Evolutionary conservation across 2,797 vertebrate genomes (phyloP).

Genomic region (Clarias laeviceps): DNA sequence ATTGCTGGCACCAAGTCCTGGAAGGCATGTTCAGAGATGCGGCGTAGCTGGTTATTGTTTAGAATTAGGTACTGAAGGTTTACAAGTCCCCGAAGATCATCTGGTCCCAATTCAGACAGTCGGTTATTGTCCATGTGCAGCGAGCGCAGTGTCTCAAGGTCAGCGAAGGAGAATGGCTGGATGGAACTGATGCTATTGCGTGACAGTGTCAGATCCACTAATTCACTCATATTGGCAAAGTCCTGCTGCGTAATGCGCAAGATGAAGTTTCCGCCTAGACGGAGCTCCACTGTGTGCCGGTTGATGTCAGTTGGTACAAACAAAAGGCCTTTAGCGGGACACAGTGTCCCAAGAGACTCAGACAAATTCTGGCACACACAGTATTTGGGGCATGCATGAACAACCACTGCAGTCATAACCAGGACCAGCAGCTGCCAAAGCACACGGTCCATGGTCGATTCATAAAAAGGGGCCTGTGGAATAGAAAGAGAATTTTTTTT

Average conservation of each 20-base stretch:
- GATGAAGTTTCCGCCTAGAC: slow-evolving; percentile 92
- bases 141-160: slow-evolving; percentile 91
- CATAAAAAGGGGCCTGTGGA: slow-evolving; percentile 75
- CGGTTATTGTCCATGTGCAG: slow-evolving; percentile 93
- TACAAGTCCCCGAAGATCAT: slow-evolving; percentile 86
- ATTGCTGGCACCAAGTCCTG: slow-evolving; percentile 86
- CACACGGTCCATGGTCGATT: slow-evolving; percentile 91
- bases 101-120: slow-evolving; percentile 82
- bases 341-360: slow-evolving; percentile 90
- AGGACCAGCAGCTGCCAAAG: slow-evolving; percentile 87
- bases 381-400: slow-evolving; percentile 89
- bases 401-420: slow-evolving; percentile 82
- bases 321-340: slow-evolving; percentile 92
- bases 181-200: slow-evolving; percentile 93
- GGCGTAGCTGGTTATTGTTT: slow-evolving; percentile 94
- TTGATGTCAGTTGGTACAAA: slow-evolving; percentile 91
- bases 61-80: slow-evolving; percentile 94
- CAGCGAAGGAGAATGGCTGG: slow-evolving; percentile 89
- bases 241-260: slow-evolving; percentile 87
- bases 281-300: slow-evolving; percentile 89
- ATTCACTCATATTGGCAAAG: slow-evolving; percentile 93
- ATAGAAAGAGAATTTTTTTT: slow-evolving; percentile 10
- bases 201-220: slow-evolving; percentile 93
- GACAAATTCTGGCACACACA: slow-evolving; percentile 94
- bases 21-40: slow-evolving; percentile 87